Conservation (phyloP, 2,797 vertebrate species). For the Darevskia mixta region DNA sequence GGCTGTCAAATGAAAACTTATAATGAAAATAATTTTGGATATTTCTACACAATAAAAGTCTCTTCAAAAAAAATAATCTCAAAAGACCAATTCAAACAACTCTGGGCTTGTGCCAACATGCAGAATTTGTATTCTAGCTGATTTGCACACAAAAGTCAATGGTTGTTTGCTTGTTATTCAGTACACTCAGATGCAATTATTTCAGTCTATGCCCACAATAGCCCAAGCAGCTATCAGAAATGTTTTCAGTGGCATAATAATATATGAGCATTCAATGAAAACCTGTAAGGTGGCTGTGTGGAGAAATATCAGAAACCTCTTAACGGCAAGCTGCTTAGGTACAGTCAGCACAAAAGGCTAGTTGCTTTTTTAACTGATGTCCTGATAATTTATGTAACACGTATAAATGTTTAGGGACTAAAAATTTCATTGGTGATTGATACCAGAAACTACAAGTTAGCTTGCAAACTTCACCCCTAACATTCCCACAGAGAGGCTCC, state of each 20-base stretch:
- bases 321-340: neutral
- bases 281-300: neutral
- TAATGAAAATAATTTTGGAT: slow-evolving; percentile 39
- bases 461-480: too few relatives aligned
- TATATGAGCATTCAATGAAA: neutral
- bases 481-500: neutral
- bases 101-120: slow-evolving; percentile 12
- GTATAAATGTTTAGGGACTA: neutral
- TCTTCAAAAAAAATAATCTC: slow-evolving; percentile 10
- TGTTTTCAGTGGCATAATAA: neutral
- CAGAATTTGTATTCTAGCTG: slow-evolving; percentile 9
- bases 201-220: neutral
- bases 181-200: neutral
- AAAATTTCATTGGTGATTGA: neutral
- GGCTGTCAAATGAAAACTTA: slow-evolving; percentile 33
- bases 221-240: neutral
- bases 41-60: slow-evolving; percentile 43
- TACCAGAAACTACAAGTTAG: neutral
- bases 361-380: neutral
- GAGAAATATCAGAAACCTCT: neutral
- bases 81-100: slow-evolving; percentile 30
- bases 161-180: slow-evolving; percentile 2
- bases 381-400: neutral
- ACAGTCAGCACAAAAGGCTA: neutral
- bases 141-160: slow-evolving; percentile 13